phyloP scores from a whole-genome alignment of 2,113 vertebrate genomes.

The Myotis yumanensis region DNA sequence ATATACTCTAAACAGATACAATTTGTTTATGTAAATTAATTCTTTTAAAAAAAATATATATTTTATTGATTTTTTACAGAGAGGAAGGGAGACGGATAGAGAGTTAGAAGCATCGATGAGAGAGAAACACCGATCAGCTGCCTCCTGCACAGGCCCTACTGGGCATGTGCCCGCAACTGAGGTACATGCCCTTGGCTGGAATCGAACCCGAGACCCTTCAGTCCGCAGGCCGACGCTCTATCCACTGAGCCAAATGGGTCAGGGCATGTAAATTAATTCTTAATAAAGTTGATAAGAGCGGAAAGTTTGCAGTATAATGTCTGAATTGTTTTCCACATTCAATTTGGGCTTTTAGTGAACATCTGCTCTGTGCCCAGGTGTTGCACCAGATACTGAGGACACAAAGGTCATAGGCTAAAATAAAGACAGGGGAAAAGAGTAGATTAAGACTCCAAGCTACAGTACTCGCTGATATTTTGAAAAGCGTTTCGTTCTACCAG shows the following conservation, averaged over 20 bases:
- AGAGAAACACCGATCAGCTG: no score
- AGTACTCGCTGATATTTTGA: neutral
- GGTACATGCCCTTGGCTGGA: no score
- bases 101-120: no score
- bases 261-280: neutral
- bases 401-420: neutral
- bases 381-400: neutral
- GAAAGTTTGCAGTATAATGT: neutral
- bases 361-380: neutral
- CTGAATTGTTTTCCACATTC: constrained; percentile 3
- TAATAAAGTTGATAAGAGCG: neutral
- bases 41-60: neutral
- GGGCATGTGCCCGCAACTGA: no score
- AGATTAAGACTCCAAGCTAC: neutral
- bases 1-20: neutral
- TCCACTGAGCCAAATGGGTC: no score
- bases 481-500: neutral
- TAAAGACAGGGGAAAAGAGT: neutral
- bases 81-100: no score
- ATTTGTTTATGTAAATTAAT: neutral
- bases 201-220: no score
- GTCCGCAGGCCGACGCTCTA: no score
- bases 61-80: no score
- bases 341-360: constrained; percentile 10
- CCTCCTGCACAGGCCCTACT: no score